Percentiles rank a stretch among this genome's conserved stretches.
Evolutionary conservation across 2,113 vertebrate species (phyloP).

Genomic region (Mixornis gularis): DNA sequence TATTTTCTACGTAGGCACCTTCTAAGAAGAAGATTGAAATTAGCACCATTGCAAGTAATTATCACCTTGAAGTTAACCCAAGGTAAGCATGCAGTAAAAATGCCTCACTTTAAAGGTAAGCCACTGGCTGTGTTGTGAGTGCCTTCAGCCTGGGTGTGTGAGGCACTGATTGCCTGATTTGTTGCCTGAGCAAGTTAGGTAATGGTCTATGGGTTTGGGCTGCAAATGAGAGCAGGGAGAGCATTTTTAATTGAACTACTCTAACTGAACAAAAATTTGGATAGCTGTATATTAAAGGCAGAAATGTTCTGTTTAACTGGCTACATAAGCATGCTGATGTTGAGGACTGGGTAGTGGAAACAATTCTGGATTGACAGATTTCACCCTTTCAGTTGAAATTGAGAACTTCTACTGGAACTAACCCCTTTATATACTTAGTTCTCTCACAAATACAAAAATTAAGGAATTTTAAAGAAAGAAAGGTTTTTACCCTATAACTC

Average conservation of each 20-base stretch:
- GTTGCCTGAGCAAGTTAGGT: background rate
- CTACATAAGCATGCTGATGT: background rate
- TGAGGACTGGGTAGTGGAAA: background rate
- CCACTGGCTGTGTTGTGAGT: background rate
- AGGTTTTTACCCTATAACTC: background rate
- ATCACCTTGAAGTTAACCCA: constrained; percentile 95
- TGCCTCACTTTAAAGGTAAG: background rate
- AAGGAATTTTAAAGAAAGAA: background rate
- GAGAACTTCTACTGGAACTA: background rate
- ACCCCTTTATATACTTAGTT: background rate
- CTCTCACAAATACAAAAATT: background rate
- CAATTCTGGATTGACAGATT: background rate
- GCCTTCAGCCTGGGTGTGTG: background rate
- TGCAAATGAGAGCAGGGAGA: background rate
- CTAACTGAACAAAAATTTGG: background rate
- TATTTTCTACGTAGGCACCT: constrained; percentile 78
- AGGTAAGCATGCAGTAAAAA: constrained; percentile 72
- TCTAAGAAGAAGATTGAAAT: constrained; percentile 99
- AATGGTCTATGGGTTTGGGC: background rate
- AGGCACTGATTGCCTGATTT: background rate
- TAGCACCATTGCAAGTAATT: constrained; percentile 97
- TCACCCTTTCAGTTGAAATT: background rate
- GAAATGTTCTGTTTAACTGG: background rate
- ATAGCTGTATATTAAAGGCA: background rate
- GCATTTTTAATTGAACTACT: background rate